Conservation (phyloP, 2,888 invertebrate species). For the Leptarthrus brevirostris region DNA sequence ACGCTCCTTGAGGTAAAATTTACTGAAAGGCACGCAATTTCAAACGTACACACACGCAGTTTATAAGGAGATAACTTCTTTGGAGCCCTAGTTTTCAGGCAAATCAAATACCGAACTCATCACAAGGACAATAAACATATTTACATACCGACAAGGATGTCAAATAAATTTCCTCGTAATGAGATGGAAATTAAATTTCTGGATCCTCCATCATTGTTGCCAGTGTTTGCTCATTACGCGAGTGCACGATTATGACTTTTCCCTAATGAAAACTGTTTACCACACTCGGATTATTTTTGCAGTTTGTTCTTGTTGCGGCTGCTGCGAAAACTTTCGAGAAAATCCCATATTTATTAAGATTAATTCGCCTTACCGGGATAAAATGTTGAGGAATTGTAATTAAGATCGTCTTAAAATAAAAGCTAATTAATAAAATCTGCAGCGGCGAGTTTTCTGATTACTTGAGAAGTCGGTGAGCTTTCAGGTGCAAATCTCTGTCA, state of each 20-base stretch:
- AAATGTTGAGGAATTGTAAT: constrained; percentile 24
- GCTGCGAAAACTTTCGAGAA: too few species aligned
- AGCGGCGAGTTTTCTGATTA: background rate
- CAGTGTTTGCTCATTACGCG: constrained; percentile 2
- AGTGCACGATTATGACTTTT: constrained; percentile 2
- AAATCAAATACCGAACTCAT: background rate
- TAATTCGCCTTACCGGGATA: background rate
- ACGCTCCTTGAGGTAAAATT: too few species aligned
- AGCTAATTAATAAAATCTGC: constrained; percentile 35
- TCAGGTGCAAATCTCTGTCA: background rate
- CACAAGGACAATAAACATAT: background rate
- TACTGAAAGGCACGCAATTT: too few species aligned
- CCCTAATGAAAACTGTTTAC: background rate
- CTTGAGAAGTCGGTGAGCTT: background rate
- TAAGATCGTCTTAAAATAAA: constrained; percentile 15
- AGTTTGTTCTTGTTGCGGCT: background rate
- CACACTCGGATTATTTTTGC: background rate
- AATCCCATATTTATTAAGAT: background rate
- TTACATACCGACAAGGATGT: constrained; percentile 7
- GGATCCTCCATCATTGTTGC: background rate
- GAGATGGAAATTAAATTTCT: constrained; percentile 15
- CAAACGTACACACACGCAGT: too few species aligned
- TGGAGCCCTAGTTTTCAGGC: too few species aligned
- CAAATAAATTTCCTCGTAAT: background rate
- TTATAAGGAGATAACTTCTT: too few species aligned